A percentile compares a stretch with the other conserved stretches of the same genome.
phyloP scores from a whole-genome alignment of 2,888 invertebrate species.

The Podabrus alpinus region DNA sequence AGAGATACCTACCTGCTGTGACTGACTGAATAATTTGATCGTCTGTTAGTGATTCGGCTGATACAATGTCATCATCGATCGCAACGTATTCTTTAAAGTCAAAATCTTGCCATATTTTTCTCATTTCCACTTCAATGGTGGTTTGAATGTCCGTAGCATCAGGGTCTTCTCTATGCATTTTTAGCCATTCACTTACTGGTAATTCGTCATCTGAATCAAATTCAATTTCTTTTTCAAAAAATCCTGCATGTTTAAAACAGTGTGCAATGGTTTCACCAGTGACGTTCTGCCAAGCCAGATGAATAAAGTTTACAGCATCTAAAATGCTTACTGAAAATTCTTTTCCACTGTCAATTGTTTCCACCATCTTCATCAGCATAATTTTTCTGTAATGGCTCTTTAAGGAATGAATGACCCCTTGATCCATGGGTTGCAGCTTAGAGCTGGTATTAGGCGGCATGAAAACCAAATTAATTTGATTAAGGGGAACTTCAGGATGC shows the following conservation, averaged over 20 bases:
- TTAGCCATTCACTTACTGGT: no score
- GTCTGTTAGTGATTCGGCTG: no score
- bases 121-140: no score
- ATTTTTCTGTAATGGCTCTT: slow-evolving; percentile 35
- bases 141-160: no score
- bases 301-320: neutral
- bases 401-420: slow-evolving; percentile 33
- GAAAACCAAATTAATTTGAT: slow-evolving; percentile 13
- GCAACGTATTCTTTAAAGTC: no score
- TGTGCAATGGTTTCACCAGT: neutral
- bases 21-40: no score
- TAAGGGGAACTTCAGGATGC: slow-evolving; percentile 35
- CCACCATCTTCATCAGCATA: neutral
- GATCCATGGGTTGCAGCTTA: slow-evolving; percentile 19
- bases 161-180: no score
- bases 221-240: no score
- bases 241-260: neutral
- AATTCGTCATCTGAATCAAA: no score
- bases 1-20: no score
- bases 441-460: neutral
- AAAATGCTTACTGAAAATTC: neutral
- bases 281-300: neutral
- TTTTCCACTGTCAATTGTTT: neutral
- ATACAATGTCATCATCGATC: no score
- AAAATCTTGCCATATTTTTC: no score